phyloP scores from a whole-genome alignment of 2,797 vertebrate genomes.

The Catostomus latipinnis region DNA sequence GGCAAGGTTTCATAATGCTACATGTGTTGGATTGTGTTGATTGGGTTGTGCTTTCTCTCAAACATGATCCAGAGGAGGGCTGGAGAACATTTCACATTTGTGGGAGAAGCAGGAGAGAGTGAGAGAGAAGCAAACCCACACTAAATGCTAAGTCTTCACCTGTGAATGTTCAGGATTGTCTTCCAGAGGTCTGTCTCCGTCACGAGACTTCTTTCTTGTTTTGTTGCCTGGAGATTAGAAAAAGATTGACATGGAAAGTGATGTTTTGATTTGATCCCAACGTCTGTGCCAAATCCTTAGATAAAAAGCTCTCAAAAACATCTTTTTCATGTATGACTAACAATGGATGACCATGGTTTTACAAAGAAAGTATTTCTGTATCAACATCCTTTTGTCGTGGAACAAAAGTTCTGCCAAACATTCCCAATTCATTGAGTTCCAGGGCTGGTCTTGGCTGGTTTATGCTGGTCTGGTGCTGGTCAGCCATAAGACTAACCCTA shows the following conservation, averaged over 20 bases:
- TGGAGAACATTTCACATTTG: slow-evolving; percentile 51
- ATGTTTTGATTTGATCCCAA: background rate
- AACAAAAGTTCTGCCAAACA: no score
- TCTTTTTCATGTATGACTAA: background rate
- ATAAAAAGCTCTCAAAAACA: background rate
- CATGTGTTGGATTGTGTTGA: slow-evolving; percentile 26
- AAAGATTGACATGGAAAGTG: background rate
- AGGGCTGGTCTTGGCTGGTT: no score
- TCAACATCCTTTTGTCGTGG: background rate
- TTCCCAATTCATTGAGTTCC: no score
- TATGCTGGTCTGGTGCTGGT: no score
- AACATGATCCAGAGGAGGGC: slow-evolving; percentile 39
- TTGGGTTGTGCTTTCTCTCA: slow-evolving; percentile 30
- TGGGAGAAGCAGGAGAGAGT: slow-evolving; percentile 43
- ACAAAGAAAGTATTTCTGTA: background rate
- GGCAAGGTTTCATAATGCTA: slow-evolving; percentile 31
- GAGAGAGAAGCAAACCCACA: slow-evolving; percentile 48
- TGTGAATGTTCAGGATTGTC: slow-evolving; percentile 84
- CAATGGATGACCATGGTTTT: background rate
- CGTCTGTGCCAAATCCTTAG: no score
- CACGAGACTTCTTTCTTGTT: slow-evolving; percentile 83
- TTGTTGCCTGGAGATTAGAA: slow-evolving; percentile 85
- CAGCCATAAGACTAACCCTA: no score
- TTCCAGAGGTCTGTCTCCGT: slow-evolving; percentile 84
- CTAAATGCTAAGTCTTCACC: slow-evolving; percentile 76